Conservation (phyloP, 2,113 vertebrate species). For the Cairina moschata region DNA sequence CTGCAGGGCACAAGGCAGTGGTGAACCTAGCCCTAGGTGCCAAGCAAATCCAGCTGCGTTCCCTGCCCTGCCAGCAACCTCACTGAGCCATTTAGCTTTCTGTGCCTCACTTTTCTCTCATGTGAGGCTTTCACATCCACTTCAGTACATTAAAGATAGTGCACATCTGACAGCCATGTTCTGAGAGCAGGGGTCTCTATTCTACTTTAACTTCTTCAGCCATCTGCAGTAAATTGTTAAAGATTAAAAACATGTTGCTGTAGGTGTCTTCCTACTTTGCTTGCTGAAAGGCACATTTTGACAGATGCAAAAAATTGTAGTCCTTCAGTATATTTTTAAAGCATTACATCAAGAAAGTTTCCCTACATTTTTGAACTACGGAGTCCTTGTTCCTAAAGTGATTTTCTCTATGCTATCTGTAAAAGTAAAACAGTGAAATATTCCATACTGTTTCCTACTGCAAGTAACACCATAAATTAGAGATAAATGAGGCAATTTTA, state of each 20-base stretch:
- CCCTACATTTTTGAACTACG: neutral
- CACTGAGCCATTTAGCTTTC: neutral
- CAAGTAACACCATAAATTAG: neutral
- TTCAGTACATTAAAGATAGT: neutral
- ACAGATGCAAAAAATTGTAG: neutral
- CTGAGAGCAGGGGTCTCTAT: neutral
- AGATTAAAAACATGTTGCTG: neutral
- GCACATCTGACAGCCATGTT: neutral
- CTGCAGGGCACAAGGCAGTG: neutral
- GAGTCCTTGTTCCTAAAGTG: neutral
- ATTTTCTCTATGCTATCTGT: neutral
- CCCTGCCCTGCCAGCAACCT: neutral
- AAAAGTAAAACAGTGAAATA: neutral
- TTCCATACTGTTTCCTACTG: neutral
- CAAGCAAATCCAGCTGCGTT: neutral
- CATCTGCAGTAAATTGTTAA: neutral
- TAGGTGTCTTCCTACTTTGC: neutral
- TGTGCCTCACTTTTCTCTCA: neutral
- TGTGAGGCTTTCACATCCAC: neutral
- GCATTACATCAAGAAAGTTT: neutral
- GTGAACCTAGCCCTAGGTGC: neutral
- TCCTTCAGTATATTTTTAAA: neutral
- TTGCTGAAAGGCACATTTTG: neutral
- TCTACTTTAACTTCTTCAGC: neutral
- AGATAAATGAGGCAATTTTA: neutral